phyloP scores from a whole-genome alignment of 1,140 invertebrate genomes.

The Laodelphax striatellus region DNA sequence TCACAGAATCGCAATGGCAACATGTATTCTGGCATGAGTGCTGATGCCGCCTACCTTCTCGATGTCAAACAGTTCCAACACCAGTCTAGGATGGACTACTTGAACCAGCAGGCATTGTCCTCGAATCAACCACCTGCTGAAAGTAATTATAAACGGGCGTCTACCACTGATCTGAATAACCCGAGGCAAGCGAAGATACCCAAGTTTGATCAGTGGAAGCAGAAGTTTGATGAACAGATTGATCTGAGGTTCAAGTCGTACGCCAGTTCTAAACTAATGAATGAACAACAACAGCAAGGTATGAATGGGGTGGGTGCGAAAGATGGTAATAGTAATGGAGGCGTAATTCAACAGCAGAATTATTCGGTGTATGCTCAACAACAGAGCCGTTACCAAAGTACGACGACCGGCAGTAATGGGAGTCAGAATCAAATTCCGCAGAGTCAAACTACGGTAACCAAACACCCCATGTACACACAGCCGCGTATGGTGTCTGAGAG shows the following conservation, averaged over 20 bases:
- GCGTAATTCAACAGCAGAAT: background rate
- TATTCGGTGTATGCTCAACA: background rate
- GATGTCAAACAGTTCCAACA: background rate
- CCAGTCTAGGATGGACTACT: background rate
- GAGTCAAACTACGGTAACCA: background rate
- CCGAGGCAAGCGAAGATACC: constrained; percentile 34
- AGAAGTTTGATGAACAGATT: constrained; percentile 40
- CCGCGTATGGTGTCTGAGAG: too few species aligned
- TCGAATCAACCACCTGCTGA: background rate
- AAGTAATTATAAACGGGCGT: constrained; percentile 4
- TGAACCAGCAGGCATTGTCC: too few species aligned
- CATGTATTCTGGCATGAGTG: constrained; percentile 9
- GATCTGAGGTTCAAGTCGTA: constrained; percentile 35
- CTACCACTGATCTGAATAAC: constrained; percentile 10
- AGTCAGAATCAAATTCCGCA: background rate
- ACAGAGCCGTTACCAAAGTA: background rate
- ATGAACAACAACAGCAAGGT: constrained; percentile 5
- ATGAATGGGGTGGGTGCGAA: constrained; percentile 14
- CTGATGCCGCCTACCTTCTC: background rate
- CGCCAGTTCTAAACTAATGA: constrained; percentile 11
- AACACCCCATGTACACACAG: background rate
- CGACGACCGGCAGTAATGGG: background rate
- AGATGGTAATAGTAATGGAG: background rate
- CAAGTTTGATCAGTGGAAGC: constrained; percentile 38
- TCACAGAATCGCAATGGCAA: constrained; percentile 7